Evolutionary conservation across 2,113 vertebrate genomes (phyloP).

Genomic region (Glareola pratincola): DNA sequence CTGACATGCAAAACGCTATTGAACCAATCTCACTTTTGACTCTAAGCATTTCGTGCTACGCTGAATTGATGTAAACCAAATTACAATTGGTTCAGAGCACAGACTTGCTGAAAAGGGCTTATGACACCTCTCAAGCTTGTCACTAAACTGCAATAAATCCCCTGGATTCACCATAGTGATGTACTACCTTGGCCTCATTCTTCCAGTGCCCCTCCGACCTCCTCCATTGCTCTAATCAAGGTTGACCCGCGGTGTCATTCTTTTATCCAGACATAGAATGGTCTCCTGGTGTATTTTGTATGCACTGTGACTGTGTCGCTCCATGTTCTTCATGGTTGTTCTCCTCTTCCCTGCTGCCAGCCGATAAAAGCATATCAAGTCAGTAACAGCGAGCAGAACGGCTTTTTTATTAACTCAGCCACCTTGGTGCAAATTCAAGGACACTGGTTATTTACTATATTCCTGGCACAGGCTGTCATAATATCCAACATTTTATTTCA

Average conservation of each 20-base stretch:
- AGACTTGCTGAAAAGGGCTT: not conserved
- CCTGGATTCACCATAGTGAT: not conserved
- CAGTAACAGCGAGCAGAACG: not conserved
- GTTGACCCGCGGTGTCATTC: not conserved
- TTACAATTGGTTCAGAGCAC: not conserved
- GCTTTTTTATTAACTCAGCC: not conserved
- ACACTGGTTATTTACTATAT: not conserved
- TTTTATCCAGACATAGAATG: not conserved
- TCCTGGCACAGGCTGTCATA: not conserved
- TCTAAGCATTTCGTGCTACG: not conserved
- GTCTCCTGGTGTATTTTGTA: not conserved
- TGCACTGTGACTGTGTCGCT: not conserved
- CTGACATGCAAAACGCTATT: not conserved
- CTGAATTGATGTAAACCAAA: not conserved
- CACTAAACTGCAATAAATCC: conserved; percentile 68
- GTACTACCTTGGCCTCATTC: not conserved
- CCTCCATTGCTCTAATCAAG: not conserved
- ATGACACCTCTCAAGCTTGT: conserved; percentile 22
- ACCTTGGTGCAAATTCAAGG: not conserved
- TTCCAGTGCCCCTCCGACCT: not conserved
- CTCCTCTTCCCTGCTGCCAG: not conserved
- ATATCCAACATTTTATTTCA: not conserved
- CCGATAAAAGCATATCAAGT: not conserved
- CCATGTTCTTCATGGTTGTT: not conserved
- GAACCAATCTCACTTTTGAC: not conserved